These are phyloP conservation scores for Pantherophis guttatus DNA, from an alignment of 2,113 vertebrate genomes.

Conservation along the genomic window DNA sequence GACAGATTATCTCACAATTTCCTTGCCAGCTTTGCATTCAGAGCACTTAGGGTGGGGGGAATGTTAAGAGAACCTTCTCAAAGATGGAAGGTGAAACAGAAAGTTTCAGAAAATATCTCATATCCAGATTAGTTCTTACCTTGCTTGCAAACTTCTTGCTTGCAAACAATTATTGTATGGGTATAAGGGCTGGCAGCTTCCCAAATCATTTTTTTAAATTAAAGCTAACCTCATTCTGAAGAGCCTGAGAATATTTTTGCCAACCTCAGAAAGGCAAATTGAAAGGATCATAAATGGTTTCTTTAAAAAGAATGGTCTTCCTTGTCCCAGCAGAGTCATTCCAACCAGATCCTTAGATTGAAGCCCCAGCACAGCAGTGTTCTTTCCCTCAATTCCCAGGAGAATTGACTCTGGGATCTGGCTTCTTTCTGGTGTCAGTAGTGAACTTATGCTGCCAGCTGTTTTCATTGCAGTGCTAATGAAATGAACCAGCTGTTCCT, in stretches of 20 bases:
- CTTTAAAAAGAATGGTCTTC: not conserved
- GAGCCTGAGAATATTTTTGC: not conserved
- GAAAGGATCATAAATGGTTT: not conserved
- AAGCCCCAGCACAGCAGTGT: not conserved
- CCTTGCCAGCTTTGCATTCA: not conserved
- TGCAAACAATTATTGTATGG: not conserved
- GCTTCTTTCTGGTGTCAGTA: not conserved
- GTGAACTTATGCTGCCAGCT: not conserved
- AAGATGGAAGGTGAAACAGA: not conserved
- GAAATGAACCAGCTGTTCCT: constrained; percentile 8
- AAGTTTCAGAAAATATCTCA: not conserved
- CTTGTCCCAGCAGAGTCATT: not conserved
- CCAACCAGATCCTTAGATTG: not conserved
- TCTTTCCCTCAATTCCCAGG: not conserved
- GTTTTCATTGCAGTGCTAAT: not conserved
- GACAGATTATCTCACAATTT: not conserved
- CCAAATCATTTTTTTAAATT: not conserved
- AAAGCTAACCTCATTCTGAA: not conserved
- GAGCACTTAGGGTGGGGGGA: too few relatives aligned
- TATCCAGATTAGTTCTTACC: not conserved
- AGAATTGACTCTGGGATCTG: not conserved
- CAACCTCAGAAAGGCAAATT: not conserved
- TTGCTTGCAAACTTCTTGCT: not conserved
- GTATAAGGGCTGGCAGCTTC: not conserved
- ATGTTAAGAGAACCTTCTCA: not conserved